These are phyloP conservation scores for Archips crataeganus DNA, from an alignment of 2,888 invertebrate species.

Conservation along the genomic window DNA sequence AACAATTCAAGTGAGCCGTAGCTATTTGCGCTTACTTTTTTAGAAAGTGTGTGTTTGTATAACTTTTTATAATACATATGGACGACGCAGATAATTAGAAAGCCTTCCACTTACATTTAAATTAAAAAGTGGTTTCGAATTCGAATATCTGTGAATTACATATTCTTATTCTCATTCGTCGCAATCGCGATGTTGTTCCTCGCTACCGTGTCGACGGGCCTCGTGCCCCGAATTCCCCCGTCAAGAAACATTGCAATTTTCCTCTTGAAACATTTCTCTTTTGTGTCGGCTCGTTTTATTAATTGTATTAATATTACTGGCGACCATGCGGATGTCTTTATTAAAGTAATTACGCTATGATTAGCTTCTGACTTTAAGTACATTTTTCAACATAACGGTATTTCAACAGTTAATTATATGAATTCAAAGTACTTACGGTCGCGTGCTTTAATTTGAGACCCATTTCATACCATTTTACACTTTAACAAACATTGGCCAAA, in stretches of 20 bases:
- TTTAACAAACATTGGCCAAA: too few relatives aligned
- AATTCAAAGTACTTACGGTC: background rate
- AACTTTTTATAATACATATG: too few relatives aligned
- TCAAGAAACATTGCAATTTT: constrained; percentile 63
- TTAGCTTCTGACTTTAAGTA: constrained; percentile 23
- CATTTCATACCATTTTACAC: too few relatives aligned
- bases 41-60: background rate
- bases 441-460: too few relatives aligned
- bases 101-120: too few relatives aligned
- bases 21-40: background rate
- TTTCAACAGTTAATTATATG: background rate
- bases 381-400: background rate
- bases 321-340: constrained; percentile 29
- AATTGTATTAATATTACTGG: constrained; percentile 61
- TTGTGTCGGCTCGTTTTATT: constrained; percentile 60
- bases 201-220: constrained; percentile 47
- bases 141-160: constrained; percentile 41
- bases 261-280: constrained; percentile 63
- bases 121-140: constrained; percentile 22
- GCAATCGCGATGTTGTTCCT: constrained; percentile 30
- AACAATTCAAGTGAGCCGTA: too few relatives aligned
- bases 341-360: constrained; percentile 22
- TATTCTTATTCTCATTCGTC: constrained; percentile 43
- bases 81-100: too few relatives aligned
- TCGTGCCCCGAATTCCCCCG: constrained; percentile 56